A percentile compares a stretch with the other conserved stretches of the same genome.
phyloP scores from a whole-genome alignment of 1,140 invertebrate genomes.

The Matsumurasca onukii region DNA sequence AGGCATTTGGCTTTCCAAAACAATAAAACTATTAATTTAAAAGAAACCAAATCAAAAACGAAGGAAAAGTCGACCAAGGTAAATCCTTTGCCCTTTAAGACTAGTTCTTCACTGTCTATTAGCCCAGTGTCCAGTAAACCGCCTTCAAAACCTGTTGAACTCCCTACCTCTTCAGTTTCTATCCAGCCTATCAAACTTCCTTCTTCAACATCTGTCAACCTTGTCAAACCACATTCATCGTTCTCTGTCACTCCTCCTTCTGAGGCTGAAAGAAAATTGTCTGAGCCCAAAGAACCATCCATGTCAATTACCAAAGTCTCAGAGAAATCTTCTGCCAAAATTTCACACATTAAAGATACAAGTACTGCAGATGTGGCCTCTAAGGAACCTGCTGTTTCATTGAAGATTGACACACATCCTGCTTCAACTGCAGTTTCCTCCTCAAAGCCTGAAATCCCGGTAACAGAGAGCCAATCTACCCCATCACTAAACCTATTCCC shows the following conservation, averaged over 20 bases:
- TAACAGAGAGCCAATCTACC: slow-evolving; percentile 8
- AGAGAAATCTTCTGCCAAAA: slow-evolving; percentile 9
- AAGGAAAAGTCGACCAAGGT: background rate
- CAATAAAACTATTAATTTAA: slow-evolving; percentile 9
- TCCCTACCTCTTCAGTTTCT: slow-evolving; percentile 1
- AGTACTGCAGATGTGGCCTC: background rate
- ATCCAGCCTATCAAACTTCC: slow-evolving; percentile 20
- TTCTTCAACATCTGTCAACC: slow-evolving; percentile 2
- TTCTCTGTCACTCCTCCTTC: slow-evolving; percentile 8
- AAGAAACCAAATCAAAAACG: background rate
- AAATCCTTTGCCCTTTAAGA: slow-evolving; percentile 3
- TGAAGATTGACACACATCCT: background rate
- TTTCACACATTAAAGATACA: slow-evolving; percentile 14
- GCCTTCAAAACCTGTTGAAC: background rate
- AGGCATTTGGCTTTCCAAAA: background rate
- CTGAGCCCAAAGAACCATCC: slow-evolving; percentile 4
- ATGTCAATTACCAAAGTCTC: slow-evolving; percentile 23
- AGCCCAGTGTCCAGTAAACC: background rate
- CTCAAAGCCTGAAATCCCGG: background rate
- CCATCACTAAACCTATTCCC: slow-evolving; percentile 28
- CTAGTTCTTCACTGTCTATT: background rate
- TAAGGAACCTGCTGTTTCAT: background rate
- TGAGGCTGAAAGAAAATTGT: background rate
- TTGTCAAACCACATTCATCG: slow-evolving; percentile 20
- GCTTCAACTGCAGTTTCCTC: background rate